A percentile compares a stretch with the other conserved stretches of the same genome.
phyloP scores from a whole-genome alignment of 2,113 vertebrate species.

The Psophia crepitans region DNA sequence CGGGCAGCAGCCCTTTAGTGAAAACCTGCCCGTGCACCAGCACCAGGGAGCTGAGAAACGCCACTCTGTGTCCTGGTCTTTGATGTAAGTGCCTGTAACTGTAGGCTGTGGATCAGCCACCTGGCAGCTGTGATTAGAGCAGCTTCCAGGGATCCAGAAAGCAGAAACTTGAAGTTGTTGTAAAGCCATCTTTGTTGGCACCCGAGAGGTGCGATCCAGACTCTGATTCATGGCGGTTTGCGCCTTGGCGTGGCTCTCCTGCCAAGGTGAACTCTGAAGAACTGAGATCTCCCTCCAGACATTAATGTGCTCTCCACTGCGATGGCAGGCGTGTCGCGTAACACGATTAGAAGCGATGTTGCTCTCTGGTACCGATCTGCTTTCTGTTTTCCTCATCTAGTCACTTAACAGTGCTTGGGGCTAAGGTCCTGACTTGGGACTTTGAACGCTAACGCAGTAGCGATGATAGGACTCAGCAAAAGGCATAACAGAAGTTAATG shows the following conservation, averaged over 20 bases:
- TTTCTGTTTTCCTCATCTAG: not conserved
- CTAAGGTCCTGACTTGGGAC: not conserved
- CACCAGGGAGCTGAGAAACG: not conserved
- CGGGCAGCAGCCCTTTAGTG: not conserved
- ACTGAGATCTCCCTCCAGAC: not conserved
- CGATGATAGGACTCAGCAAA: not conserved
- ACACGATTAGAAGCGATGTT: fast-evolving
- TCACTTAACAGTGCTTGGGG: not conserved
- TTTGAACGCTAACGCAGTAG: not conserved
- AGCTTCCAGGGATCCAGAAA: not conserved
- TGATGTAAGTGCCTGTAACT: not conserved
- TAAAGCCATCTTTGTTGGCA: not conserved
- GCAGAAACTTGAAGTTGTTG: not conserved
- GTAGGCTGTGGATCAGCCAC: not conserved
- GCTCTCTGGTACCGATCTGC: not conserved
- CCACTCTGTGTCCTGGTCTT: not conserved
- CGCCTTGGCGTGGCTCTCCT: not conserved
- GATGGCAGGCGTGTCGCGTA: fast-evolving
- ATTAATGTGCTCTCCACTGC: not conserved
- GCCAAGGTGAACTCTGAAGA: not conserved
- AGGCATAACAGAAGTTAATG: not conserved
- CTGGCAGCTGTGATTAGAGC: not conserved
- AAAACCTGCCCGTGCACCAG: not conserved
- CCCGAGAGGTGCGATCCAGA: not conserved
- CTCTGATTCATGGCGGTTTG: fast-evolving